These are phyloP conservation scores for Agraylea sexmaculata DNA, from an alignment of 1,140 invertebrate genomes.

Conservation along the genomic window DNA sequence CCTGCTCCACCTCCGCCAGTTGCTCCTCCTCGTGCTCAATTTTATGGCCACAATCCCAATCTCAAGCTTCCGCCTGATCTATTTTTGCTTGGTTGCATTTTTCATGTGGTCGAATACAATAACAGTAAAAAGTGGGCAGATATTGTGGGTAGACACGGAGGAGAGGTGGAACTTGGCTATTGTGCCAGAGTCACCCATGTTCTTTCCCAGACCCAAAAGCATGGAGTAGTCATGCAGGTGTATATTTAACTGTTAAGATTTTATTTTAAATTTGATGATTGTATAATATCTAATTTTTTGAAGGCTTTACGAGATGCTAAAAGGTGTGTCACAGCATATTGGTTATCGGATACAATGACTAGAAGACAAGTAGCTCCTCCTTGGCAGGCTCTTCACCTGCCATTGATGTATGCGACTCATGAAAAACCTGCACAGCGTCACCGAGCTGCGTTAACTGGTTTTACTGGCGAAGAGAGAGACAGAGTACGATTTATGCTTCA, in stretches of 20 bases:
- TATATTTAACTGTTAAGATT: background rate
- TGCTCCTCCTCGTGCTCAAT: slow-evolving; percentile 52
- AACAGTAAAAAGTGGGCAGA: slow-evolving; percentile 63
- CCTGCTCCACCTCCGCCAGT: slow-evolving; percentile 31
- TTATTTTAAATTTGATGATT: background rate
- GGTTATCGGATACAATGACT: slow-evolving; percentile 82
- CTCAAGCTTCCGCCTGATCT: slow-evolving; percentile 76
- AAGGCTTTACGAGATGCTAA: slow-evolving; percentile 61
- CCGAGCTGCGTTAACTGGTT: slow-evolving; percentile 73
- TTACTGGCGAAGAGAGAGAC: slow-evolving; percentile 68
- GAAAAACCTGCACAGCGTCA: slow-evolving; percentile 54
- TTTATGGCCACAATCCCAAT: slow-evolving; percentile 79
- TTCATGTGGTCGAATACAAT: slow-evolving; percentile 72
- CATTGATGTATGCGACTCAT: slow-evolving; percentile 64
- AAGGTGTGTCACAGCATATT: slow-evolving; percentile 85
- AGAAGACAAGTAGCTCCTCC: slow-evolving; percentile 78
- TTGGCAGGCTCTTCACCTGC: slow-evolving; percentile 85
- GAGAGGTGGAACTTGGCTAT: slow-evolving; percentile 78
- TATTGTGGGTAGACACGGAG: slow-evolving; percentile 76
- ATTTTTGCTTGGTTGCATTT: slow-evolving; percentile 85
- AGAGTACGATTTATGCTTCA: slow-evolving; percentile 71
- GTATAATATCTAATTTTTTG: slow-evolving; percentile 13
- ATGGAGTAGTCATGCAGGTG: slow-evolving; percentile 75
- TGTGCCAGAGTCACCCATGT: slow-evolving; percentile 81
- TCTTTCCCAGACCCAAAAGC: slow-evolving; percentile 78